These are phyloP conservation scores for Pristionchus japonicus DNA, from an alignment of 2,888 invertebrate genomes.

Conservation along the genomic window DNA sequence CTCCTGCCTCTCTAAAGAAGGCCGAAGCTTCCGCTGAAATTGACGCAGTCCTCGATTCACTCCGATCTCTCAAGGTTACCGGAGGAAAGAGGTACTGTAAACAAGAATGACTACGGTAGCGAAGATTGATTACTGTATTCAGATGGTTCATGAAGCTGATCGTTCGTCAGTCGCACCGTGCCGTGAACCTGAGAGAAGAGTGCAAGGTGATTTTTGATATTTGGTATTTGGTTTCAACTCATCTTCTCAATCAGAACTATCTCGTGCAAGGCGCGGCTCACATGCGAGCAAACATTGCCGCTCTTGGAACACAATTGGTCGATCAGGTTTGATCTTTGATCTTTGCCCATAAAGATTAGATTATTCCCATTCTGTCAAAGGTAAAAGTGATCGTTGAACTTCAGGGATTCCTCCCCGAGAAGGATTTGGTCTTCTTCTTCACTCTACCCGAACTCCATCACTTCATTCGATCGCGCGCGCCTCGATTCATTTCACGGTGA, in stretches of 20 bases:
- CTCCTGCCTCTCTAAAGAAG: not conserved
- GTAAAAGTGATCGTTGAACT: not conserved
- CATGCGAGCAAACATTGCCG: conserved; percentile 5
- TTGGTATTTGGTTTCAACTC: not conserved
- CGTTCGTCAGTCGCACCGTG: conserved; percentile 75
- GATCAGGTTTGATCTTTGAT: conserved; percentile 2
- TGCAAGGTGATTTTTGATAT: conserved; percentile 10
- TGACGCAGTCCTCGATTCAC: conserved; percentile 57
- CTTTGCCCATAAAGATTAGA: no score
- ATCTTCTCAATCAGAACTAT: not conserved
- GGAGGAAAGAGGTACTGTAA: conserved; percentile 56
- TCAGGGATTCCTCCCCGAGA: conserved; percentile 76
- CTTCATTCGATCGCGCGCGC: conserved; percentile 54
- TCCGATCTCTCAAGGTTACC: conserved; percentile 56
- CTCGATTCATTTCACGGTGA: conserved; percentile 57
- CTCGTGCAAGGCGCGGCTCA: not conserved
- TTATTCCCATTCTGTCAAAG: no score
- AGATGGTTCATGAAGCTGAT: conserved; percentile 74
- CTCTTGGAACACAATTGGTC: not conserved
- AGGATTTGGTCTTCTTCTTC: conserved; percentile 76
- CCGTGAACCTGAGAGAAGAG: conserved; percentile 75
- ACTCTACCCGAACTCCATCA: conserved; percentile 76
- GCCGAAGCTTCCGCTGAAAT: not conserved
- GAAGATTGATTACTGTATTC: not conserved
- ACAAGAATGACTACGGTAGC: not conserved